These are phyloP conservation scores for Scalopus aquaticus DNA, from an alignment of 2,113 vertebrate species.

Conservation along the genomic window DNA sequence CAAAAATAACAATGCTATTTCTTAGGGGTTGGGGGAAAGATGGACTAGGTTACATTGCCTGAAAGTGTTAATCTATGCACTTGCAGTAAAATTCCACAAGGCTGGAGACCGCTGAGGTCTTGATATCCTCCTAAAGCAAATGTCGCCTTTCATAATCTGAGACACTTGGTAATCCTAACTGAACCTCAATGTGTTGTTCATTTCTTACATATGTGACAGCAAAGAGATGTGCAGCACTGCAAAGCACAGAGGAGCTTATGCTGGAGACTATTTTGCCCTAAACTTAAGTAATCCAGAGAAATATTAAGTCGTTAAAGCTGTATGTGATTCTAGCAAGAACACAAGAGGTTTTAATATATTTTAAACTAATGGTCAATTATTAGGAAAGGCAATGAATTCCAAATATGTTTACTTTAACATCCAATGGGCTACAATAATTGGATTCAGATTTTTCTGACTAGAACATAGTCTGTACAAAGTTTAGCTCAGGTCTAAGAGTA, in stretches of 20 bases:
- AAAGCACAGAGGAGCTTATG: not conserved
- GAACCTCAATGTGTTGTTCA: slow-evolving; percentile 13
- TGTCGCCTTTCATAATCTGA: not conserved
- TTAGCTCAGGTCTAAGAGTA: not conserved
- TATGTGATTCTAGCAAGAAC: not conserved
- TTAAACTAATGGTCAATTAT: slow-evolving; percentile 12
- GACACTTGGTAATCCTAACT: not conserved
- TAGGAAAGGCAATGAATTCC: not conserved
- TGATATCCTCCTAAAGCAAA: not conserved
- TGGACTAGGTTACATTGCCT: not conserved
- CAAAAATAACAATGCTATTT: not conserved
- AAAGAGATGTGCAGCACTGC: slow-evolving; percentile 49
- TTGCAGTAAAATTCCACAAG: not conserved
- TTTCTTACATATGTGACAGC: not conserved
- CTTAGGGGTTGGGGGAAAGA: not conserved
- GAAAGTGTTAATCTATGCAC: not conserved
- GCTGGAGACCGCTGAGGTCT: not conserved
- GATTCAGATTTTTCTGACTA: not conserved
- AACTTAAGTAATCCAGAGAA: slow-evolving; percentile 16
- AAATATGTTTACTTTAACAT: slow-evolving; percentile 32
- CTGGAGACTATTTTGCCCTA: slow-evolving; percentile 14
- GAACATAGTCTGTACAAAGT: not conserved
- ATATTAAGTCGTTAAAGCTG: slow-evolving; percentile 9
- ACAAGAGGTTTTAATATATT: slow-evolving; percentile 33
- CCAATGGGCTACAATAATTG: not conserved